Evolutionary conservation across 1,140 invertebrate genomes (phyloP).

Genomic region (Drosophila sechellia): DNA sequence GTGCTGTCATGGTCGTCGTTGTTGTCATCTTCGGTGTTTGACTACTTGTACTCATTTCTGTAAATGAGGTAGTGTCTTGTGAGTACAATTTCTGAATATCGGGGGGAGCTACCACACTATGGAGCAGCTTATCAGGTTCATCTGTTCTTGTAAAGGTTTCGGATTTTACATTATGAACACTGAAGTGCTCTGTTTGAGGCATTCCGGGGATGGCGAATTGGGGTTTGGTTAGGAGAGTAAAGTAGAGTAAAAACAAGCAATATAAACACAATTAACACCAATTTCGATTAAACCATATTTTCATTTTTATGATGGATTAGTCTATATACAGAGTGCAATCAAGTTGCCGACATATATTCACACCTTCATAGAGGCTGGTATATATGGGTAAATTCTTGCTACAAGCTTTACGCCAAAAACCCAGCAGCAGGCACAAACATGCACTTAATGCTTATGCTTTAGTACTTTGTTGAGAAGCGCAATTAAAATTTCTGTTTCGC

Average conservation of each 20-base stretch:
- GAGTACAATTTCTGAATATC: conserved; percentile 54
- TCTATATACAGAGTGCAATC: conserved; percentile 74
- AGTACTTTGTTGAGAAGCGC: conserved; percentile 64
- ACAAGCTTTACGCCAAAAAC: conserved; percentile 72
- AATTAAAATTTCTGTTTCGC: conserved; percentile 56
- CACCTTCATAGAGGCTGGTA: not conserved
- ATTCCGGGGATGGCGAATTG: conserved; percentile 59
- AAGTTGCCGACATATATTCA: conserved; percentile 20
- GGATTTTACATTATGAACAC: conserved; percentile 83
- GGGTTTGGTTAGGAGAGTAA: conserved; percentile 42
- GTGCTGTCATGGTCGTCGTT: conserved; percentile 53
- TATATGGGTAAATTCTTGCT: conserved; percentile 38
- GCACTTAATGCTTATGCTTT: conserved; percentile 71
- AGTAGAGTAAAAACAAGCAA: conserved; percentile 76
- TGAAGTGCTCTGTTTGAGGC: conserved; percentile 83
- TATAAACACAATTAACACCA: conserved; percentile 79
- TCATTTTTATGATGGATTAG: conserved; percentile 56
- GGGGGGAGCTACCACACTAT: conserved; percentile 70
- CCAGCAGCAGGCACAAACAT: conserved; percentile 80
- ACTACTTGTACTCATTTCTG: conserved; percentile 84
- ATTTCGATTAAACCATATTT: conserved; percentile 55
- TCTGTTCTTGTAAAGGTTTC: conserved; percentile 75
- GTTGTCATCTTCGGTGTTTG: conserved; percentile 67
- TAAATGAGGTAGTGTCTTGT: conserved; percentile 84
- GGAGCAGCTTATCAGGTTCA: conserved; percentile 83